phyloP scores from a whole-genome alignment of 2,888 invertebrate species.

The Cataglyphis altisquamis region DNA sequence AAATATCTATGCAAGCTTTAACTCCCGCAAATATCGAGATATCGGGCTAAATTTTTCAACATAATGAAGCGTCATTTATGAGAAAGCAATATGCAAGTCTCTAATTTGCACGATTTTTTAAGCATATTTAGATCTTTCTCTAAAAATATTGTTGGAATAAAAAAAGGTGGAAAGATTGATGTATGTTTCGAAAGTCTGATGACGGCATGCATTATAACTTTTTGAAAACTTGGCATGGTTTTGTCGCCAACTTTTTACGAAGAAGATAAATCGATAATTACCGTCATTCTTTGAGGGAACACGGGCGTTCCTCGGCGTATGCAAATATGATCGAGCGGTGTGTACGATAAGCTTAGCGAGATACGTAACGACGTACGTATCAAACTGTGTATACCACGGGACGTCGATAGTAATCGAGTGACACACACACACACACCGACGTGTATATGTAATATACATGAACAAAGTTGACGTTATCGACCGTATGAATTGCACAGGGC shows the following conservation, averaged over 20 bases:
- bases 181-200: conserved; percentile 31
- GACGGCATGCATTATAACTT: conserved; percentile 48
- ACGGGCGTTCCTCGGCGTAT: conserved; percentile 41
- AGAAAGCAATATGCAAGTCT: too few species aligned
- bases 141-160: conserved; percentile 21
- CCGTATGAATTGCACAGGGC: conserved; percentile 88
- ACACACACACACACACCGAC: conserved; percentile 1
- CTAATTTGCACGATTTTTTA: background rate
- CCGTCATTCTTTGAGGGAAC: conserved; percentile 45
- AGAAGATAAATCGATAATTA: conserved; percentile 54
- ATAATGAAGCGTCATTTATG: too few species aligned
- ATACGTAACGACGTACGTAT: conserved; percentile 43
- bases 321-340: conserved; percentile 49
- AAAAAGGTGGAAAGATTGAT: conserved; percentile 39
- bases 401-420: conserved; percentile 33
- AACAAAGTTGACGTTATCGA: conserved; percentile 77
- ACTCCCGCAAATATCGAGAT: too few species aligned
- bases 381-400: conserved; percentile 14
- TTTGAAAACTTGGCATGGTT: conserved; percentile 28
- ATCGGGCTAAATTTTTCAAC: too few species aligned
- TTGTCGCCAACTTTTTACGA: conserved; percentile 45
- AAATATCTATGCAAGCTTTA: too few species aligned
- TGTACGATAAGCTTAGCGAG: conserved; percentile 39
- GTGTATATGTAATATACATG: conserved; percentile 54
- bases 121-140: background rate